Base-by-base conservation (phyloP, 1,140 invertebrate species). In the Psilanteris sp. region DNA sequence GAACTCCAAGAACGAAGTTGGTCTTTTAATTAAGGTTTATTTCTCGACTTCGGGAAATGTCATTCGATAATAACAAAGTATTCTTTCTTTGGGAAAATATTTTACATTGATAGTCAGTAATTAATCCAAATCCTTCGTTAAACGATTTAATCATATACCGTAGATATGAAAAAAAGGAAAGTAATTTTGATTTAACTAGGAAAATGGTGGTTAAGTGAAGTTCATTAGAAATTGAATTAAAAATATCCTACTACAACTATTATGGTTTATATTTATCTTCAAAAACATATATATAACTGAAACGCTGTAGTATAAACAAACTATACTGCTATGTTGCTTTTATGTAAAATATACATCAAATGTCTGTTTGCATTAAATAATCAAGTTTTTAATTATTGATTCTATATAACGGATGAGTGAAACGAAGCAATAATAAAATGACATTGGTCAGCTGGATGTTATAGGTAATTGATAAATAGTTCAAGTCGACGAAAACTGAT, bases 381-480 rank as follows among this genome's bases (percentile, higher is more conserved):
- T 20, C 2, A 55, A 44, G 10, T 66, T 77, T 27, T 10, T 15
- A 13, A 26, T 13, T n/a, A 4, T 22, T 31, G 13, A 26, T 11
- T 24, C 16, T 11, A 36, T 48, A 4, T 10, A 34, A 64, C 10
- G 50, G 36, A 34, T 22, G 54, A 20, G 14, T 59, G 39, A 55
- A 66, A 59, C 43, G 43, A 50, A 43, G 13, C 10, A 32, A 46
- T 55, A 75, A 68, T 67, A 68, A 64, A 62, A 27, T 4, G 18
- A 6, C 10, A 27, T n/a, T n/a, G 39, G 4, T 7, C 9, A 46
- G 5, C 15, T 26, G 57, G 64, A 70, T 64, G 50, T 54, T 68
- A 50, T 64, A 48, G 74, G 62, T 71, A 77, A 71, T 71, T 77
- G 74, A 77, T 77, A 77, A 77, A 77, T 46, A 77, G 44, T 61